These are phyloP conservation scores for Synergus laeviventris DNA, from an alignment of 2,888 invertebrate genomes.

Conservation along the genomic window DNA sequence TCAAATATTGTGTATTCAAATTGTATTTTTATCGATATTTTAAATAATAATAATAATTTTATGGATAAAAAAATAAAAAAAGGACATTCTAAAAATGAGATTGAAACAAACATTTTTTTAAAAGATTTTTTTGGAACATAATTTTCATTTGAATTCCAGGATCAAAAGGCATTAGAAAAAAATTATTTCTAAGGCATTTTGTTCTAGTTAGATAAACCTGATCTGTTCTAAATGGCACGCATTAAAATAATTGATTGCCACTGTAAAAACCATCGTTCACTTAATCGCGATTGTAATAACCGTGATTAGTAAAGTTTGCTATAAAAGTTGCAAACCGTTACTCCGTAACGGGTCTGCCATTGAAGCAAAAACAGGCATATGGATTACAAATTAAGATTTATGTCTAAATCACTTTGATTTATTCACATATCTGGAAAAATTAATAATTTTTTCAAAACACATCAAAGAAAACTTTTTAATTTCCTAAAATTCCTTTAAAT, in stretches of 20 bases:
- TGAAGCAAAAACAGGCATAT: not conserved
- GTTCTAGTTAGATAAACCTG: not conserved
- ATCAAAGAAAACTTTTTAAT: too few relatives aligned
- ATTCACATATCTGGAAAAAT: not conserved
- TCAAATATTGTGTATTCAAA: too few relatives aligned
- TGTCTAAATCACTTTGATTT: not conserved
- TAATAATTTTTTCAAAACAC: not conserved
- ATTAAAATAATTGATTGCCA: slow-evolving; percentile 32
- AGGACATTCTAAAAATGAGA: too few relatives aligned
- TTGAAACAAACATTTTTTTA: too few relatives aligned
- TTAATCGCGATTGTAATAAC: slow-evolving; percentile 23
- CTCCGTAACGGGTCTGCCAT: not conserved
- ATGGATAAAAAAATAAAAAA: too few relatives aligned
- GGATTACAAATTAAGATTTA: not conserved
- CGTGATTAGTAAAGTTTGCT: not conserved
- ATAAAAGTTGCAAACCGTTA: slow-evolving; percentile 12
- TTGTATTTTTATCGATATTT: too few relatives aligned
- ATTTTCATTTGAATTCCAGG: not conserved
- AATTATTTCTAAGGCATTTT: not conserved
- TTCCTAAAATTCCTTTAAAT: too few relatives aligned
- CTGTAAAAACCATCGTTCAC: slow-evolving; percentile 19
- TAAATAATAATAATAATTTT: too few relatives aligned
- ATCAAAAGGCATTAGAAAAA: not conserved
- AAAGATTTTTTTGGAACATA: not conserved
- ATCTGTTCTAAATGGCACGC: not conserved